Base-by-base conservation (phyloP, 1,140 invertebrate species). In the Brachystomella parvula region DNA sequence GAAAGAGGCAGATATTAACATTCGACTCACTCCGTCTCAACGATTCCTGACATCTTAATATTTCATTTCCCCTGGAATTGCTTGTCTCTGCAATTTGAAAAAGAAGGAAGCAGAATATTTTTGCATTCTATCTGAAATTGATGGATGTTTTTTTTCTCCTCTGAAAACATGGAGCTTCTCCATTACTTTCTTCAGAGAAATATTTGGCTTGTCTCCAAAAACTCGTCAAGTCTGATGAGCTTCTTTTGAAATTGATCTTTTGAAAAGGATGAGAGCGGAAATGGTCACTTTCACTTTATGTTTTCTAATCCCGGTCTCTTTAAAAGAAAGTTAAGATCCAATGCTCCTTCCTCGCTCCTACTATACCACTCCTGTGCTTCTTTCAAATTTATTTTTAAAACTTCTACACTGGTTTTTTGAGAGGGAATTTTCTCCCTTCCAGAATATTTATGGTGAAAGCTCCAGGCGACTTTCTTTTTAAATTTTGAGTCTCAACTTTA, bases 221-320 rank as follows among this genome's bases (percentile, higher is more conserved):
- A 24, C 12, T 12, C 12, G 12, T 53, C 24, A 53, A 12, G 49
- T 53, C 24, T 12, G 24, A 17, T 12, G 39, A n/a, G 39, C 39
- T 53, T 26, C 49, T 53, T 53, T 53, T 53, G 49, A 24, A 53
- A 53, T 17, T 53, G 49, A 53, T 53, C 49, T 53, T 53, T 53
- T 53, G 49, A 53, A 53, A 53, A 53, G 24, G 49, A 53, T 53
- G 49, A 53, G 49, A 26, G 49, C 49, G 49, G 49, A 53, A 53
- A 53, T 53, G 49, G 49, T 53, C 49, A 53, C 49, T 53, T 53
- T 53, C 49, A 53, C 49, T 53, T 53, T 53, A 53, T 24, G 49
- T 53, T 53, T 53, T 53, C 39, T 6, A 39, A 19, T 19, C 35
- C 35, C 19, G 35, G 6, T 9, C 35, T 39, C 19, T 39, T 39